These are phyloP conservation scores for Drosophila meridiana DNA, from an alignment of 2,888 invertebrate genomes.

Conservation along the genomic window DNA sequence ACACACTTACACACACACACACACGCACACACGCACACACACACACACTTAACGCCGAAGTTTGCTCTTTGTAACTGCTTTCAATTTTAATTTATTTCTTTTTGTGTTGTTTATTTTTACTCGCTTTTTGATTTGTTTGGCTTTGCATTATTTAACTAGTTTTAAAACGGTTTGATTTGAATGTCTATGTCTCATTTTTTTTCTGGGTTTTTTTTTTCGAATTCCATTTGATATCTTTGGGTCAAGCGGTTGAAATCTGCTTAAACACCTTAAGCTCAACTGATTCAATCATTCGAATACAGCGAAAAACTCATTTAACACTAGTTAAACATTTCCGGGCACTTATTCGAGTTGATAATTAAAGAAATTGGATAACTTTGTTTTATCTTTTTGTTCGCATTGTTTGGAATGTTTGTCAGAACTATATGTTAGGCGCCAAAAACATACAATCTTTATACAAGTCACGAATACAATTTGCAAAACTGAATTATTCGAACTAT, in stretches of 20 bases:
- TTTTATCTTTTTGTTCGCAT: neutral
- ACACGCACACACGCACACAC: conserved; percentile 36
- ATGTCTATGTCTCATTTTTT: conserved; percentile 7
- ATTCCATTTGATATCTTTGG: conserved; percentile 39
- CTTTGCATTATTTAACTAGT: conserved; percentile 68
- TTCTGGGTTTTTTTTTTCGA: neutral
- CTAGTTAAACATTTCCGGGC: conserved; percentile 43
- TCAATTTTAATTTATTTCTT: conserved; percentile 61
- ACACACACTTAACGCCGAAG: conserved; percentile 1
- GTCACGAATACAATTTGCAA: neutral
- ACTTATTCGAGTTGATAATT: conserved; percentile 7
- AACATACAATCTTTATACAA: neutral
- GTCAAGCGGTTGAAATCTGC: conserved; percentile 53
- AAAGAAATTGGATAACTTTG: conserved; percentile 14
- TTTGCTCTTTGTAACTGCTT: conserved; percentile 45
- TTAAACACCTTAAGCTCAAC: conserved; percentile 17
- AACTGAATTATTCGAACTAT: neutral
- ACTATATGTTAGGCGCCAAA: too few species aligned
- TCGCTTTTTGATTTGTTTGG: conserved; percentile 60
- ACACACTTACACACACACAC: conserved; percentile 9
- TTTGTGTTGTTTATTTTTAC: conserved; percentile 24
- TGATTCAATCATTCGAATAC: conserved; percentile 50
- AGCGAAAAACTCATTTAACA: conserved; percentile 17
- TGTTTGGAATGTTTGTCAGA: neutral
- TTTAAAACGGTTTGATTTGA: conserved; percentile 33